phyloP scores from a whole-genome alignment of 2,113 vertebrate genomes.

The Gobio gobio region DNA sequence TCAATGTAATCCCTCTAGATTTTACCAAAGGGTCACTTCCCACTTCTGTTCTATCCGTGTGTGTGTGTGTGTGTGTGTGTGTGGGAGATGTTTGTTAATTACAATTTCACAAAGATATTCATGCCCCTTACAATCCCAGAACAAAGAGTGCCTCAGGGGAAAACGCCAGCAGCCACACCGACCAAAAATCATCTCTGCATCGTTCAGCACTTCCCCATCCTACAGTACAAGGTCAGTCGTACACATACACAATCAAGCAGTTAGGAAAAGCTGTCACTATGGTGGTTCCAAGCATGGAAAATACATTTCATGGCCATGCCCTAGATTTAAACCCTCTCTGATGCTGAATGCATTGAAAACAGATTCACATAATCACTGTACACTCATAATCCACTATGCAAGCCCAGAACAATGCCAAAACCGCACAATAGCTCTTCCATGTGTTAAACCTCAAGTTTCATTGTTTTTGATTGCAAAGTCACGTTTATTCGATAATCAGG shows the following conservation, averaged over 20 bases:
- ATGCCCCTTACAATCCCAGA: conserved; percentile 56
- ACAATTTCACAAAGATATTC: conserved; percentile 36
- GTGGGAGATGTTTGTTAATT: conserved; percentile 40
- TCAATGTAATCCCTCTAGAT: conserved; percentile 3
- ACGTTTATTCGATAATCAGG: background rate
- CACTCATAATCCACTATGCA: conserved; percentile 10
- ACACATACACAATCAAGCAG: conserved; percentile 23
- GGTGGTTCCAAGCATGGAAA: conserved; percentile 2
- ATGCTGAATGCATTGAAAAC: conserved; percentile 24
- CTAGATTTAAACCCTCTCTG: conserved; percentile 24
- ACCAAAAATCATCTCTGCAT: conserved; percentile 53
- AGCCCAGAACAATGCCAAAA: background rate
- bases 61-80: background rate
- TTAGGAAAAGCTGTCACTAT: conserved; percentile 4
- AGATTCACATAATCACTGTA: conserved; percentile 3
- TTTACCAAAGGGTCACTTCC: conserved; percentile 10
- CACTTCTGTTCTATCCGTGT: background rate
- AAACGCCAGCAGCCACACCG: conserved; percentile 3
- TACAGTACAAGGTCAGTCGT: conserved; percentile 81
- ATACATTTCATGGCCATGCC: background rate
- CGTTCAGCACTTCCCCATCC: conserved; percentile 73
- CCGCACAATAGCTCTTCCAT: background rate
- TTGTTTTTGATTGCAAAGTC: background rate
- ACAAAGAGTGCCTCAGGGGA: conserved; percentile 44
- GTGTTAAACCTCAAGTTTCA: background rate